Percentiles rank a stretch among this genome's conserved stretches.
Conservation (phyloP, 2,888 invertebrate species). For the Choreutis nemorana region DNA sequence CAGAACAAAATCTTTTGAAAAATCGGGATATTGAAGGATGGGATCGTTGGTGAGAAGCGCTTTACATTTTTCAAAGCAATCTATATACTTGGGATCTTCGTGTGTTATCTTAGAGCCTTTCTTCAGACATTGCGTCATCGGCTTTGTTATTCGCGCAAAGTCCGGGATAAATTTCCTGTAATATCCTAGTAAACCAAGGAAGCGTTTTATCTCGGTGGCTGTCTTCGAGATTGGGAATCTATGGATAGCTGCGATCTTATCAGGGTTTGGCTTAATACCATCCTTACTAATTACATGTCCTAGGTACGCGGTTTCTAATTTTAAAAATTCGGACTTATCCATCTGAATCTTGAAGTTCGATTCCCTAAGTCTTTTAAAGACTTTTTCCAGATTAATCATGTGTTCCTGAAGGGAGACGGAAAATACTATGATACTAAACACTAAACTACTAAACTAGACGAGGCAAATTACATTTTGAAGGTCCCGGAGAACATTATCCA, state of each 20-base stretch:
- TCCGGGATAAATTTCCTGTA: constrained; percentile 22
- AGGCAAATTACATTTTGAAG: constrained; percentile 10
- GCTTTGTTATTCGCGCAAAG: constrained; percentile 17
- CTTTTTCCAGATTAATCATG: no score
- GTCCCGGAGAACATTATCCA: constrained; percentile 16
- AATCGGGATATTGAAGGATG: constrained; percentile 14
- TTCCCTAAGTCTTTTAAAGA: constrained; percentile 14
- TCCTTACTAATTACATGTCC: constrained; percentile 12
- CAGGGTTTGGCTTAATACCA: constrained; percentile 9
- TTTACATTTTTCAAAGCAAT: constrained; percentile 12
- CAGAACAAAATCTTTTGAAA: constrained; percentile 12
- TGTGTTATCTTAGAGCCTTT: constrained; percentile 7
- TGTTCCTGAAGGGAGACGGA: no score
- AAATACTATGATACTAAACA: no score
- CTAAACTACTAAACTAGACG: constrained; percentile 11
- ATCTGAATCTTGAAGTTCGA: constrained; percentile 17
- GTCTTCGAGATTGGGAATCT: constrained; percentile 10
- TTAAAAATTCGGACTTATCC: constrained; percentile 17
- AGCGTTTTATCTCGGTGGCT: constrained; percentile 12
- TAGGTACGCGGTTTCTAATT: constrained; percentile 13
- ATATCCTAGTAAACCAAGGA: constrained; percentile 22
- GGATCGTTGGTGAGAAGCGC: constrained; percentile 4
- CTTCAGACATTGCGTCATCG: constrained; percentile 15
- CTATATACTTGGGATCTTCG: no score
- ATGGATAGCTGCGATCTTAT: constrained; percentile 6